Conservation (phyloP, 2,888 invertebrate species). For the Eutolmus rufibarbis region DNA sequence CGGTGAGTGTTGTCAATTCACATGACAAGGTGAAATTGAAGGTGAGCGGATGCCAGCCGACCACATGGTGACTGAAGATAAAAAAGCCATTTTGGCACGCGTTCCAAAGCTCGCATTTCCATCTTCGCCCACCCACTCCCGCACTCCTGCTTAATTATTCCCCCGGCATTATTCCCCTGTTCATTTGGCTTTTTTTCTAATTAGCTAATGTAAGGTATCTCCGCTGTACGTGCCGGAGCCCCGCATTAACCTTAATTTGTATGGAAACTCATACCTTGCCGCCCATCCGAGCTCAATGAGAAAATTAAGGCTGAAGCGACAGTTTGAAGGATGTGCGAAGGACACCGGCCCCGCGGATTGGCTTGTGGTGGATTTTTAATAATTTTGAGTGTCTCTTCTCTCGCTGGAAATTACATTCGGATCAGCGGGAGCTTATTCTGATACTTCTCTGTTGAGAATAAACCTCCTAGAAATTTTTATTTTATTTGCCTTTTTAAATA, state of each 20-base stretch:
- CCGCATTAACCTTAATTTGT: constrained; percentile 42
- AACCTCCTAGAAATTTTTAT: not conserved
- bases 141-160: constrained; percentile 14
- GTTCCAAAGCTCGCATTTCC: not conserved
- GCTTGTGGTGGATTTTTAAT: not conserved
- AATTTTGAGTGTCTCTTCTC: not conserved
- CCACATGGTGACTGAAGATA: constrained; percentile 20
- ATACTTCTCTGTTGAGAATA: not conserved
- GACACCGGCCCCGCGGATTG: not conserved
- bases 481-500: not conserved
- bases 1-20: constrained; percentile 17
- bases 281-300: not conserved
- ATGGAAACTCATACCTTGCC: not conserved
- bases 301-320: not conserved
- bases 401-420: not conserved
- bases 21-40: constrained; percentile 31
- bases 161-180: not conserved
- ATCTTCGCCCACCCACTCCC: not conserved
- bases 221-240: constrained; percentile 40
- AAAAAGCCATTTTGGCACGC: constrained; percentile 29
- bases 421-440: not conserved
- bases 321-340: constrained; percentile 18
- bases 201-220: constrained; percentile 45
- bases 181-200: constrained; percentile 42
- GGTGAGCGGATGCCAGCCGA: constrained; percentile 13